phyloP scores from a whole-genome alignment of 2,888 invertebrate species.

The Myopa tessellatipennis region DNA sequence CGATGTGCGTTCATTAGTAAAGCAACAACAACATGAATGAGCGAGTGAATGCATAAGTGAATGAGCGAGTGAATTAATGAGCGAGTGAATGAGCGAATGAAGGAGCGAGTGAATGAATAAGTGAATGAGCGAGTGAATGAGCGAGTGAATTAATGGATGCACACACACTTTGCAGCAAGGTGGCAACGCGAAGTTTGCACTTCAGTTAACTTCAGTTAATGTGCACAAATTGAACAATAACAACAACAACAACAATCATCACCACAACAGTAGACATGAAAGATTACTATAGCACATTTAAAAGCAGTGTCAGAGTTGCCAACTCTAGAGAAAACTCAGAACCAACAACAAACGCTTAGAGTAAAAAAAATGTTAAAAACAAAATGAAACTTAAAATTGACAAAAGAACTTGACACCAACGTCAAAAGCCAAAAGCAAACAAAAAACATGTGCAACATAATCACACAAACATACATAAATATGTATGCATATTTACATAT shows the following conservation, averaged over 20 bases:
- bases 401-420: slow-evolving; percentile 25
- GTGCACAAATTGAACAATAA: too few relatives aligned
- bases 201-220: too few relatives aligned
- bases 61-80: too few relatives aligned
- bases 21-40: neutral
- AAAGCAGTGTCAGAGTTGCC: neutral
- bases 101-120: neutral
- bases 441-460: neutral
- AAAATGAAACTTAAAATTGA: slow-evolving; percentile 14
- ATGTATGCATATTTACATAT: too few relatives aligned
- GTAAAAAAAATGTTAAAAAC: slow-evolving; percentile 21
- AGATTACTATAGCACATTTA: too few relatives aligned
- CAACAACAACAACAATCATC: neutral
- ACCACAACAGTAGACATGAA: too few relatives aligned
- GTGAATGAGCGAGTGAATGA: too few relatives aligned
- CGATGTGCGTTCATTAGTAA: neutral
- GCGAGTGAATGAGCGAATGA: too few relatives aligned
- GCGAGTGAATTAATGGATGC: too few relatives aligned
- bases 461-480: slow-evolving; percentile 1
- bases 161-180: too few relatives aligned
- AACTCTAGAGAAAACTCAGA: neutral
- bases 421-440: slow-evolving; percentile 1
- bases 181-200: too few relatives aligned
- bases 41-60: too few relatives aligned
- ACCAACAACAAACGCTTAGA: neutral